These are phyloP conservation scores for Lycophotia porphyrea DNA, from an alignment of 2,888 invertebrate genomes.

Conservation along the genomic window DNA sequence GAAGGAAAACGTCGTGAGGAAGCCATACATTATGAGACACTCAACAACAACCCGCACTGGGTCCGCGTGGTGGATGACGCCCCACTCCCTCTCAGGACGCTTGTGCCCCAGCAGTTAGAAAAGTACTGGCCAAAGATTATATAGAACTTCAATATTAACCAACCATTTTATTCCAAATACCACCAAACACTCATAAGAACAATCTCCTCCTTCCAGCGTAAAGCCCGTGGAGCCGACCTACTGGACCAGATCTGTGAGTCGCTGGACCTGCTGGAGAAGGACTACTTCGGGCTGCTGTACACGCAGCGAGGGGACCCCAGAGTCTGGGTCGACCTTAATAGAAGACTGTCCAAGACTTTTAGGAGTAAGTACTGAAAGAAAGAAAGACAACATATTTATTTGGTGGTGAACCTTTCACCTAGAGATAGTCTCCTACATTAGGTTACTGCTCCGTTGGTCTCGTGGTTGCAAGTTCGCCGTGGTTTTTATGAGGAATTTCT, in stretches of 20 bases:
- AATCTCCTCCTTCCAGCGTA: slow-evolving; percentile 92
- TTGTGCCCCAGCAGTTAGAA: neutral
- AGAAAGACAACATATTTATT: no score
- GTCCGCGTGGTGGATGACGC: neutral
- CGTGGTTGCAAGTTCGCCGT: neutral
- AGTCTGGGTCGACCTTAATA: slow-evolving; percentile 97
- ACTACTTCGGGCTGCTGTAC: slow-evolving; percentile 97
- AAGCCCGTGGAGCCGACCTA: slow-evolving; percentile 96
- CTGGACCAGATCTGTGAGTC: slow-evolving; percentile 96
- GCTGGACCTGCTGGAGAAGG: slow-evolving; percentile 96
- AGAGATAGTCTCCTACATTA: neutral
- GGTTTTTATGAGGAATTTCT: no score
- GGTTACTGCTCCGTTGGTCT: neutral
- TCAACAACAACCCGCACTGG: neutral
- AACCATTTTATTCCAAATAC: neutral
- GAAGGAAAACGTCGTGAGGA: neutral
- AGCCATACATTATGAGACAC: fast-evolving
- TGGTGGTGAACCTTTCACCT: neutral
- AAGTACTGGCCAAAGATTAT: neutral
- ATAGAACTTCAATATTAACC: neutral
- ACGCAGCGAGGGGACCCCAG: slow-evolving; percentile 95
- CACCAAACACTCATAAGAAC: neutral
- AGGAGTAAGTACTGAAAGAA: slow-evolving; percentile 94
- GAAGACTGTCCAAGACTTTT: slow-evolving; percentile 96
- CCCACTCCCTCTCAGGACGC: neutral